Percentiles rank a stretch among this genome's conserved stretches.
These are phyloP conservation scores for Sebastes iracundus DNA, from an alignment of 2,797 vertebrate species.

Conservation along the genomic window DNA sequence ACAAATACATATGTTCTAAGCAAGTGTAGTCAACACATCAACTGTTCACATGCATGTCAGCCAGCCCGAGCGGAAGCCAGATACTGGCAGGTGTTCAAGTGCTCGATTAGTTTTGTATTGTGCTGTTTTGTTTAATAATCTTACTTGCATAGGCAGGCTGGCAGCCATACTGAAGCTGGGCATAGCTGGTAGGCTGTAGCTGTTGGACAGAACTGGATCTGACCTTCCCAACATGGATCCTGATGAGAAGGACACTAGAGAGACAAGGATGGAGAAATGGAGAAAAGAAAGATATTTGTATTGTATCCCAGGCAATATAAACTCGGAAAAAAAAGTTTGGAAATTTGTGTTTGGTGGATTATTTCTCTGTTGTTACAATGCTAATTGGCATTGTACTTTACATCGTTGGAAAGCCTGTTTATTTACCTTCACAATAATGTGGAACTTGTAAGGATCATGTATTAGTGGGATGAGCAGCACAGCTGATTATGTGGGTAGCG, in stretches of 20 bases:
- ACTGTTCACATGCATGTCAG: not conserved
- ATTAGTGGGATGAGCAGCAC: too few relatives aligned
- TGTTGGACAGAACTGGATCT: slow-evolving; percentile 95
- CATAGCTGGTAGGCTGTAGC: slow-evolving; percentile 95
- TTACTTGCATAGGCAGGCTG: slow-evolving; percentile 99
- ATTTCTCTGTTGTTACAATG: too few relatives aligned
- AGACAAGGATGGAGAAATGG: not conserved
- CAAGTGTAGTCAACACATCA: not conserved
- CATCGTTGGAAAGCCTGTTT: too few relatives aligned
- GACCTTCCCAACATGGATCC: slow-evolving; percentile 97
- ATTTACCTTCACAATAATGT: too few relatives aligned
- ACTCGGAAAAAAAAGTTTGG: too few relatives aligned
- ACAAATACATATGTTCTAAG: not conserved
- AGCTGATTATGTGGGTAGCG: too few relatives aligned
- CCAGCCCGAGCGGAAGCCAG: not conserved
- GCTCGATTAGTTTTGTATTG: not conserved
- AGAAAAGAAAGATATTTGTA: not conserved
- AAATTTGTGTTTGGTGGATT: too few relatives aligned
- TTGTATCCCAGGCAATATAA: not conserved
- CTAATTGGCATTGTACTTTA: too few relatives aligned
- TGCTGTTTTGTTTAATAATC: slow-evolving; percentile 35
- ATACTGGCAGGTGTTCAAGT: not conserved
- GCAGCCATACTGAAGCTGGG: slow-evolving; percentile 98
- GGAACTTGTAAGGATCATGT: too few relatives aligned
- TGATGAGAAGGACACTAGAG: slow-evolving; percentile 93